A percentile compares a stretch with the other conserved stretches of the same genome.
phyloP scores from a whole-genome alignment of 2,797 vertebrate genomes.

The Gadopsis bispinosus region DNA sequence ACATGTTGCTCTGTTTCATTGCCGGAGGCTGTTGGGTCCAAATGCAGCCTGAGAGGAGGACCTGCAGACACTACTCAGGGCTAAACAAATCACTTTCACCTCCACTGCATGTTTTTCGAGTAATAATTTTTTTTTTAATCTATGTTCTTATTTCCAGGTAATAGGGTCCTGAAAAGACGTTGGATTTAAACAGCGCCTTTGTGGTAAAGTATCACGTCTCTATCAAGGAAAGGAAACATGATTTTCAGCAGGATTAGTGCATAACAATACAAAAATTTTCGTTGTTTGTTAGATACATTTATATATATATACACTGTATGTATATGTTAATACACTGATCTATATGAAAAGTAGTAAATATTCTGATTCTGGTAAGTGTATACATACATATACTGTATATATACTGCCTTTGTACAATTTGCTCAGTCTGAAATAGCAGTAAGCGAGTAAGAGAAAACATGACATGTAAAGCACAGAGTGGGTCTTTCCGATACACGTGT shows the following conservation, averaged over 20 bases:
- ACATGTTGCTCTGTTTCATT: neutral
- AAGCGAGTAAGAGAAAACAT: neutral
- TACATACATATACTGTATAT: no score
- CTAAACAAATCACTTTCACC: neutral
- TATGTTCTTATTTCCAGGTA: neutral
- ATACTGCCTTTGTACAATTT: neutral
- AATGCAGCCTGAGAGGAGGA: neutral
- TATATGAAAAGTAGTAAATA: neutral
- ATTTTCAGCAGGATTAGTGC: neutral
- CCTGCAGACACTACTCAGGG: neutral
- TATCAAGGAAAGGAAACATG: no score
- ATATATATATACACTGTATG: neutral
- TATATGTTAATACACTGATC: neutral
- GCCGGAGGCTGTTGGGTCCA: neutral
- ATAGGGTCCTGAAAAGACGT: neutral
- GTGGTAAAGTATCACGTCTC: no score
- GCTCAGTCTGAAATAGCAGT: neutral
- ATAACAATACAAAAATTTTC: neutral
- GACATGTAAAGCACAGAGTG: neutral
- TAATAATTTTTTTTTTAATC: no score
- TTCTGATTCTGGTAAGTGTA: neutral
- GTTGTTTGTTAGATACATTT: neutral
- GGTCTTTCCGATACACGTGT: neutral
- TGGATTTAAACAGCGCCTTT: neutral
- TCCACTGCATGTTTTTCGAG: neutral